Evolutionary conservation across 1,140 invertebrate genomes (phyloP).

Genomic region (Pteromalus puparum): DNA sequence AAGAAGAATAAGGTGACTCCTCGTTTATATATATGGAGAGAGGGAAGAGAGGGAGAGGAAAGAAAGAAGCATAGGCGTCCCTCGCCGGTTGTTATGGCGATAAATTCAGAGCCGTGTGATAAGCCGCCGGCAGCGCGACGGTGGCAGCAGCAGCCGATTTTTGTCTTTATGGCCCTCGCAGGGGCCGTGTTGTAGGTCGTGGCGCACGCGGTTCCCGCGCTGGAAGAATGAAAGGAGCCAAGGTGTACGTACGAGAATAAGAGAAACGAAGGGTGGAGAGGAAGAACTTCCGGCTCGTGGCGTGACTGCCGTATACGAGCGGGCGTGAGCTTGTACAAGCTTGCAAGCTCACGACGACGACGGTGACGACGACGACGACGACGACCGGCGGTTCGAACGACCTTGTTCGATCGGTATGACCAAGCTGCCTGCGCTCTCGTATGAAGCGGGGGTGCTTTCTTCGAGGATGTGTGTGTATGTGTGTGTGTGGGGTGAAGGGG

Average conservation of each 20-base stretch:
- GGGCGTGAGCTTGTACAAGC: constrained; percentile 16
- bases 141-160: constrained; percentile 55
- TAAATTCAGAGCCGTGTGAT: constrained; percentile 62
- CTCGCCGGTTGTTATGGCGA: constrained; percentile 56
- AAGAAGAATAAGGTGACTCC: constrained; percentile 5
- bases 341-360: constrained; percentile 10
- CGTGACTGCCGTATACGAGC: constrained; percentile 54
- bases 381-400: neutral
- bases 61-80: constrained; percentile 15
- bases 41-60: neutral
- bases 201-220: neutral
- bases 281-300: constrained; percentile 57
- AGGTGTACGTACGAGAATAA: constrained; percentile 48
- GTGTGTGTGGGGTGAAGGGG: no score
- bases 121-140: constrained; percentile 47
- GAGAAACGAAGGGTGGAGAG: constrained; percentile 34
- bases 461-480: neutral
- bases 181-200: constrained; percentile 49
- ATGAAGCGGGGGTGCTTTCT: neutral
- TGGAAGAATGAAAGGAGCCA: constrained; percentile 7
- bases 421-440: neutral
- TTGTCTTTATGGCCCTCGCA: constrained; percentile 62
- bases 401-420: neutral
- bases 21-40: neutral
- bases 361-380: neutral